Base-by-base conservation (phyloP, 2,888 invertebrate genomes). In the Stenoptilia bipunctidactyla region DNA sequence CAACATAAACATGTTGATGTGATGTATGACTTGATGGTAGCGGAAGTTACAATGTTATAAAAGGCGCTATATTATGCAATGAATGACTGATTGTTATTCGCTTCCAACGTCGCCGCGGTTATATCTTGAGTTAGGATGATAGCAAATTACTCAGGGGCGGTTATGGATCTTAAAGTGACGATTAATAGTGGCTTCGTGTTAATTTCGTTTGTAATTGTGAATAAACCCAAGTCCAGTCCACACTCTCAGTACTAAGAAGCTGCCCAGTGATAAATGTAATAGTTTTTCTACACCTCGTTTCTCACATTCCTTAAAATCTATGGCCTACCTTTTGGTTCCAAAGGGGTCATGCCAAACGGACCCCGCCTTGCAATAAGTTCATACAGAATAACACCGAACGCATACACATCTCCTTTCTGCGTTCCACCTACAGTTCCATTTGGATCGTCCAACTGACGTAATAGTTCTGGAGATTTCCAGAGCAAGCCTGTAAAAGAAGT, bases 381-480 rank as follows among this genome's bases (percentile, higher is more conserved):
- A 68, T 96, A 97, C 49, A 98, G 85, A 61, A 97, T 96, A 53
- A 97, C 94, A 42, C 93, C 95, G 79, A 99, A 99, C 13, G 98
- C 94, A 73, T 98, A 99, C 12, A 98, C 92, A 71, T 97, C 97
- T 13, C 92, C 96, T 71, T 95, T 94, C 66, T 92, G 95, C 13
- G 93, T 92, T 34, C 96, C 96, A 52, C 86, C 85, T 13, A 79
- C 65, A 0, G 61, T 65, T 0, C 73, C 68, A 45, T 79, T 80
- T 45, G 89, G 89, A 44, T 87, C 84, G 49, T 88, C 88, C 45
- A 90, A 87, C 60, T 91, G 87, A 42, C 96, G 86, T 50, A 97
- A 75, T 41, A 96, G 76, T 71, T 99, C 98, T 0, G 98, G 99
- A 9, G 98, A 95, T 67, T 93, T 95, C 98, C 98, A 99, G 61